A percentile compares a stretch with the other conserved stretches of the same genome.
These are phyloP conservation scores for Euclidia mi DNA, from an alignment of 2,888 invertebrate species.

Conservation along the genomic window DNA sequence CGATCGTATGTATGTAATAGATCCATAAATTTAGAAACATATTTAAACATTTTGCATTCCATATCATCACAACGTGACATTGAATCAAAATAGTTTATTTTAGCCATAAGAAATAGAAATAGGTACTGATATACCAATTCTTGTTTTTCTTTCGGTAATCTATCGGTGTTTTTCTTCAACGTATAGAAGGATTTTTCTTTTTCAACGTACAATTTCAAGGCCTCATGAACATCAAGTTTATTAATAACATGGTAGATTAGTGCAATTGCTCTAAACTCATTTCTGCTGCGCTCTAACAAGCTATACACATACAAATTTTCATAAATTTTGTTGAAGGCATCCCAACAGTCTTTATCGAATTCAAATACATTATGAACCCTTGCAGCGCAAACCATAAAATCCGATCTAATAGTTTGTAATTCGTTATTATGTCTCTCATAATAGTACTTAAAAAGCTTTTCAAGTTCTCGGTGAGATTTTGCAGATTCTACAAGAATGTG, in stretches of 20 bases:
- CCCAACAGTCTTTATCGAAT: conserved; percentile 69
- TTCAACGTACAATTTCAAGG: conserved; percentile 37
- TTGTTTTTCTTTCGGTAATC: conserved; percentile 28
- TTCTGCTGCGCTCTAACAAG: conserved; percentile 26
- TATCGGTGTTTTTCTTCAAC: conserved; percentile 23
- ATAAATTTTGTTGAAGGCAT: conserved; percentile 66
- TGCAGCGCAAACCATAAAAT: conserved; percentile 62
- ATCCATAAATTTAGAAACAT: conserved; percentile 46
- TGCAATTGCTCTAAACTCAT: conserved; percentile 54
- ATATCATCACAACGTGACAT: conserved; percentile 43
- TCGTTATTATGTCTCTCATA: conserved; percentile 73
- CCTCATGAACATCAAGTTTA: conserved; percentile 56
- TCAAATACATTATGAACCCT: conserved; percentile 61
- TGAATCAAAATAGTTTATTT: conserved; percentile 49
- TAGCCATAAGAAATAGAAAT: conserved; percentile 52
- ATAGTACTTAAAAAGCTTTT: conserved; percentile 67
- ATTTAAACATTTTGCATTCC: conserved; percentile 36
- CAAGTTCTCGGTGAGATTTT: conserved; percentile 63
- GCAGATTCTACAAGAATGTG: conserved; percentile 61
- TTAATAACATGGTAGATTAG: conserved; percentile 66
- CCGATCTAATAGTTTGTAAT: conserved; percentile 49
- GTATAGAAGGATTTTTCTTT: conserved; percentile 24
- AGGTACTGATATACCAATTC: conserved; percentile 43
- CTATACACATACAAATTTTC: conserved; percentile 66
- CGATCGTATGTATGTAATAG: conserved; percentile 57